Base-by-base conservation (phyloP, 2,113 vertebrate species). In the Grammomys surdaster region DNA sequence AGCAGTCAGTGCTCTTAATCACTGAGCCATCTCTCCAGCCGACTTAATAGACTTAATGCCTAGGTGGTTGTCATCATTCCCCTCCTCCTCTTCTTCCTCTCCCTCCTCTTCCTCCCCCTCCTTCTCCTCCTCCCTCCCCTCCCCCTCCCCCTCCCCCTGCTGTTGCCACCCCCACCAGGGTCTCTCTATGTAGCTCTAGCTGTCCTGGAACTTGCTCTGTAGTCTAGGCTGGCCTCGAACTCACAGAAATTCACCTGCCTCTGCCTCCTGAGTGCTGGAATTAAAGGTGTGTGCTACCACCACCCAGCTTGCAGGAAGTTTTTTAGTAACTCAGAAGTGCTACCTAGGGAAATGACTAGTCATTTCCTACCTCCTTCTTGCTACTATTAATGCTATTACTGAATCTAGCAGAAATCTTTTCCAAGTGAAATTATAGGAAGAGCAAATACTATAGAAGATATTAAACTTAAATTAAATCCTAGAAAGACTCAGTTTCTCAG, bases 391-490 rank as follows among this genome's bases (percentile, higher is more conserved):
- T 31, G 10, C 40, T 54, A 54, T 54, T 77, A 93, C 19, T 87
- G 72, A 67, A 80, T 63, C 26, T 36, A 89, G 33, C 48, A 81
- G 67, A 75, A 72, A 82, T 22, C 19, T 82, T 69, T 69, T 36
- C 19, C 19, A 95, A 77, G 28, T 69, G 36, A 81, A 70, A 43
- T 56, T 65, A 95, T 43, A 94, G 73, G 46, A 92, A 82, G 8
- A 56, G 31, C 8, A n/a, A 87, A 56, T 56, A 69, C 5, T 54
- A 2, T 22, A 43, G 36, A 70, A 22, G 63, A 56, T 69, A 22
- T 17, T 26, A 36, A 78, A 78, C 76, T 78, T n/a, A 48, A 31
- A 77, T 2, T 56, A 56, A 63, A 63, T 77, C 63, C 73, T 36
- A 89, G 43, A 80, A 67, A 67, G 33, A 28, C 17, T 28, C 43